Evolutionary conservation across 2,113 vertebrate species (phyloP).

Genomic region (Strigops habroptila): DNA sequence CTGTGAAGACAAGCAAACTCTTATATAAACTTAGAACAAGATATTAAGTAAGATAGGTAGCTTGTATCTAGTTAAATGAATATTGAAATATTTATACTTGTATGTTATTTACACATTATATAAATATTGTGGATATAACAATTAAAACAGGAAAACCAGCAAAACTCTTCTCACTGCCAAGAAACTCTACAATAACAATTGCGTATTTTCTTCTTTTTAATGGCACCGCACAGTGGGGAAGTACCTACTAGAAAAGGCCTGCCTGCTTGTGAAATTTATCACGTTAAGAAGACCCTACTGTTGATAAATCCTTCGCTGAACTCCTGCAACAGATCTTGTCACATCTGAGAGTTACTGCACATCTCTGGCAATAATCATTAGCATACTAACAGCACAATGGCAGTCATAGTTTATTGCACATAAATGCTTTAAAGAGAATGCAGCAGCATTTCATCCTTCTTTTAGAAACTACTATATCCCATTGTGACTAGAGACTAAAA

Average conservation of each 20-base stretch:
- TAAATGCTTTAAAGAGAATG: background rate
- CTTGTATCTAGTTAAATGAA: background rate
- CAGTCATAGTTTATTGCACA: background rate
- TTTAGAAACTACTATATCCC: background rate
- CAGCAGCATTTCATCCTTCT: background rate
- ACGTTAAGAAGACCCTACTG: background rate
- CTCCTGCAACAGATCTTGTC: background rate
- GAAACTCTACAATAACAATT: background rate
- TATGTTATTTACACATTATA: background rate
- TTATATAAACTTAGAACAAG: background rate
- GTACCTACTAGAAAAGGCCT: background rate
- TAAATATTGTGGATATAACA: background rate
- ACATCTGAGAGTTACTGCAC: background rate
- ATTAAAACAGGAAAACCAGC: background rate
- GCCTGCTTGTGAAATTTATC: background rate
- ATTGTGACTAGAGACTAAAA: background rate
- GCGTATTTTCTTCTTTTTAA: background rate
- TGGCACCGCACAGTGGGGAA: background rate
- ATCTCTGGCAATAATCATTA: background rate
- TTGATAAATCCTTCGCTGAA: background rate
- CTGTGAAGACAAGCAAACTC: conserved; percentile 69
- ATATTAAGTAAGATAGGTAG: background rate
- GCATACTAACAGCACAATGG: background rate
- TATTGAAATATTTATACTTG: background rate
- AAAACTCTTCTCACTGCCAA: background rate